Base-by-base conservation (phyloP, 2,113 vertebrate genomes). In the Albula goreensis region DNA sequence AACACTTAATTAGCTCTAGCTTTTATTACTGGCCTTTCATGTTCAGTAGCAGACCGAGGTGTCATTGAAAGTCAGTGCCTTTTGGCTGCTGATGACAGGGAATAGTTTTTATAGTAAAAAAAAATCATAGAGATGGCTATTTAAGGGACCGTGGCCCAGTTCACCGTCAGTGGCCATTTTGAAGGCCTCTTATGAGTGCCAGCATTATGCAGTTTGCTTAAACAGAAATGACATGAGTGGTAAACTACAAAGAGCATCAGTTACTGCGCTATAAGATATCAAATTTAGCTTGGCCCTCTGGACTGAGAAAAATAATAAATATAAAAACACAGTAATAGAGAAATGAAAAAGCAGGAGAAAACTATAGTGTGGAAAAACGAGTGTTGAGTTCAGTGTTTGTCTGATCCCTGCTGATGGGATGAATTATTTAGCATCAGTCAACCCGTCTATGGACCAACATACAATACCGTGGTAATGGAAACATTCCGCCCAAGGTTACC, bases 391-490 rank as follows among this genome's bases (percentile, higher is more conserved):
- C 78, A 85, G 70, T 13, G 48, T 80, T 80, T 49, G 50, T 80
- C 84, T 60, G 84, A 85, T 74, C 77, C 77, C 41, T 41, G 15
- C 25, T 80, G 52, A 80, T 52, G 10, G 53, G 8, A 80, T 85
- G 52, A 79, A 85, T 85, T 85, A 85, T 85, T 85, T 60, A 85
- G 51, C 56, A 80, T 79, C 52, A 52, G 31, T 70, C 53, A 85
- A 85, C 15, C 77, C 60, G 77, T 12, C 74, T 49, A 60, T 85
- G 84, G 77, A 79, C 84, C 77, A 85, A 56, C 84, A 80, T 80
- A 78, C 84, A 79, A 85, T 80, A 78, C 84, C 50, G 31, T 85
- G 74, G 53, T 85, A 85, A 85, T 85, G 84, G 84, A 80, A 60
- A 19, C 56, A 49, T 77, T 79, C 51, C 49, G 84, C 57, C 78